Conservation (phyloP, 2,888 invertebrate genomes). For the Xanthia icteritia region DNA sequence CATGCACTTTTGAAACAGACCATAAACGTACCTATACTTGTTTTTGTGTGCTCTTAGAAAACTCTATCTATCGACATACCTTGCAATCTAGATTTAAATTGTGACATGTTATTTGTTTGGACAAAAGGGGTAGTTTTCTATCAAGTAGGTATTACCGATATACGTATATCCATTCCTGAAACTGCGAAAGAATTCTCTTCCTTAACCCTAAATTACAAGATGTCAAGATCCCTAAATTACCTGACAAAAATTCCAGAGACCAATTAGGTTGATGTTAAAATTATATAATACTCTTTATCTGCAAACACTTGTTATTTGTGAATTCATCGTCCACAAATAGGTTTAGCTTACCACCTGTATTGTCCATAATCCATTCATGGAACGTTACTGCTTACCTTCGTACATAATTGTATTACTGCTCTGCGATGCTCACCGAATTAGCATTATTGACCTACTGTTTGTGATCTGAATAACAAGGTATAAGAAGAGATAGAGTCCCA, state of each 20-base stretch:
- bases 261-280: not conserved
- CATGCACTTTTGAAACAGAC: too few relatives aligned
- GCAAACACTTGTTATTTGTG: slow-evolving; percentile 43
- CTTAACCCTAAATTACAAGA: not conserved
- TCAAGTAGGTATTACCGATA: not conserved
- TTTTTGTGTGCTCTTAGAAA: too few relatives aligned
- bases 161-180: not conserved
- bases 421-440: slow-evolving; percentile 29
- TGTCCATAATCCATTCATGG: slow-evolving; percentile 60
- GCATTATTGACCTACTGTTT: not conserved
- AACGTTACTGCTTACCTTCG: slow-evolving; percentile 67
- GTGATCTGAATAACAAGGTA: not conserved
- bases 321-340: slow-evolving; percentile 52
- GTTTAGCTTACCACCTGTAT: slow-evolving; percentile 52
- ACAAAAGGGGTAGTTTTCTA: not conserved
- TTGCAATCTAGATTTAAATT: not conserved
- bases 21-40: too few relatives aligned
- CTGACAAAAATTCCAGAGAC: not conserved
- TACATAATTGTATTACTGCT: slow-evolving; percentile 70
- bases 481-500: not conserved
- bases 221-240: not conserved
- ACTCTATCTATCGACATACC: not conserved
- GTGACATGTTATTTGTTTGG: not conserved
- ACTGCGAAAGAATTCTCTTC: not conserved
- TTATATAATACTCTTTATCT: slow-evolving; percentile 6